Percentiles rank a stretch among this genome's conserved stretches.
phyloP scores from a whole-genome alignment of 37 sponge, comb jelly and placozoan species.

The Theonella swinhoei region DNA sequence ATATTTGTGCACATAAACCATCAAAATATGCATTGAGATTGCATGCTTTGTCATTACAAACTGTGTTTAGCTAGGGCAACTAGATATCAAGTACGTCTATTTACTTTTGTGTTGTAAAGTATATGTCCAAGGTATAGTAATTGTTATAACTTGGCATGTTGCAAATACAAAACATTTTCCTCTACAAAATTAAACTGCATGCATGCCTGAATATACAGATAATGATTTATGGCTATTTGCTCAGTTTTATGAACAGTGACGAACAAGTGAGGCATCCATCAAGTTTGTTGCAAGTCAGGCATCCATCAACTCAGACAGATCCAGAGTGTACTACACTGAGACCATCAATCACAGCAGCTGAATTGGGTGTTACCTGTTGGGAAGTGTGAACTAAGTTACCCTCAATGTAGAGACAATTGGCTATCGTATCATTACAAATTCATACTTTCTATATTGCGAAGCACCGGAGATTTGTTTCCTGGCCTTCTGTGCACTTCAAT shows the following conservation, averaged over 20 bases:
- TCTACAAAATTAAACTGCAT: conserved; percentile 4
- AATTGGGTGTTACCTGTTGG: conserved; percentile 22
- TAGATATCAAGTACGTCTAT: background rate
- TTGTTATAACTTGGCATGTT: background rate
- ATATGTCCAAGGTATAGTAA: background rate
- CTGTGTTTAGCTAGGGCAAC: background rate
- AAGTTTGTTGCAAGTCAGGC: conserved; percentile 76
- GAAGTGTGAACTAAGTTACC: conserved; percentile 61
- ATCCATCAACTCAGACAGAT: conserved; percentile 64
- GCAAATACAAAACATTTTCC: background rate
- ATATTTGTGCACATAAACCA: background rate
- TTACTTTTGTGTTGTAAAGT: background rate
- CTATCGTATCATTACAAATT: conserved; percentile 56
- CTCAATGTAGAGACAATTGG: conserved; percentile 78
- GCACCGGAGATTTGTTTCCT: conserved; percentile 27
- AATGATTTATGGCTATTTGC: background rate
- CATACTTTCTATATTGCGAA: conserved; percentile 43
- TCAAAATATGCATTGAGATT: background rate
- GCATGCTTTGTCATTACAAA: background rate
- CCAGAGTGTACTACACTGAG: background rate
- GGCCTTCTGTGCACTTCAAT: conserved; percentile 57
- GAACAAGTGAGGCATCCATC: conserved; percentile 83
- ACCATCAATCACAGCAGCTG: background rate
- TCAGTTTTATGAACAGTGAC: conserved; percentile 48
- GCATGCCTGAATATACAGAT: background rate